These are phyloP conservation scores for Euura lappo DNA, from an alignment of 1,140 invertebrate species.

Conservation along the genomic window DNA sequence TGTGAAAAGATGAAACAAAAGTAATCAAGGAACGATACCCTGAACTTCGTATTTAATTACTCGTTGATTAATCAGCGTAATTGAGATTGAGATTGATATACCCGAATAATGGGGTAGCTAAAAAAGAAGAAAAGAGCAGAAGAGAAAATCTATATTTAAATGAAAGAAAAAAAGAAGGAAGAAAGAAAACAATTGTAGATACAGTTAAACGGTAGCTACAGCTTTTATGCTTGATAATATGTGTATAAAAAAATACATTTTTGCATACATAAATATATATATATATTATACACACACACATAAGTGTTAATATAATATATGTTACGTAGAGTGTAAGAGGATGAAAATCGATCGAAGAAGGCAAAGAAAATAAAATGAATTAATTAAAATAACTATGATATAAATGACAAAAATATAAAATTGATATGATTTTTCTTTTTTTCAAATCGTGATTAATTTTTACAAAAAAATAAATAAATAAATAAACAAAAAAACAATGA, in stretches of 20 bases:
- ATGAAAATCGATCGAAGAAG: background rate
- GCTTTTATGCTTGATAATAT: conserved; percentile 57
- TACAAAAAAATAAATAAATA: no score
- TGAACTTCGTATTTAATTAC: no score
- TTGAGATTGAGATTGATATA: background rate
- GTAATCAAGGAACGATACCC: no score
- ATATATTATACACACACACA: background rate
- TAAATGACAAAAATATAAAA: no score
- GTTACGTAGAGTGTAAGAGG: no score
- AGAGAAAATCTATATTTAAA: background rate
- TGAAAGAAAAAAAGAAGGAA: background rate
- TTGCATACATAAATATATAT: background rate
- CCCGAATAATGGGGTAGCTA: background rate
- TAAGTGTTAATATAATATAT: no score
- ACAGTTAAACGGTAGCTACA: conserved; percentile 57
- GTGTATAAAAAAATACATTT: background rate
- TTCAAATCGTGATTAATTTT: no score
- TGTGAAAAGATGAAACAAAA: no score
- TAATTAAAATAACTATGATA: no score
- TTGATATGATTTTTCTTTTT: no score
- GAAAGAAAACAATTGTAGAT: conserved; percentile 55
- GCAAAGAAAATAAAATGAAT: background rate
- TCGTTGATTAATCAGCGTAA: no score
- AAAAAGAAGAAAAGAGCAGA: background rate
- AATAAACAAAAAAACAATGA: no score